These are phyloP conservation scores for Amphilophus citrinellus DNA, from an alignment of 2,113 vertebrate genomes.

Conservation along the genomic window DNA sequence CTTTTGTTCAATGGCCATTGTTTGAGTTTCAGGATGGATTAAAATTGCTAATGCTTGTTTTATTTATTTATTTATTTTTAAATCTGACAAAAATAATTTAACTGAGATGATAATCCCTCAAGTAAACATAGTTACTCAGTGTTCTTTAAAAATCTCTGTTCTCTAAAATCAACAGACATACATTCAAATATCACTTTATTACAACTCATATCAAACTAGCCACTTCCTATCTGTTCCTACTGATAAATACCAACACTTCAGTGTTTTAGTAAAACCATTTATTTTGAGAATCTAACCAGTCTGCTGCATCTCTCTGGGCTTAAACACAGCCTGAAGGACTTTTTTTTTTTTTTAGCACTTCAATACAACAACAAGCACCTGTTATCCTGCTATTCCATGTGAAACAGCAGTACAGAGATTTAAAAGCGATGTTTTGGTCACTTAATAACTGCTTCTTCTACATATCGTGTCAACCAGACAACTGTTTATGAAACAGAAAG, in stretches of 20 bases:
- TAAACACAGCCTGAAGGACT: not conserved
- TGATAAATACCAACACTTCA: no score
- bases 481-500: not conserved
- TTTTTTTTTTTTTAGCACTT: no score
- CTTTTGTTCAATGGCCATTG: not conserved
- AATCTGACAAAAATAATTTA: constrained; percentile 1
- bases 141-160: no score
- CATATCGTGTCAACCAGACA: not conserved
- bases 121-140: not conserved
- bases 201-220: no score
- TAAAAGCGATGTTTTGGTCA: not conserved
- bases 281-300: not conserved
- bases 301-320: not conserved
- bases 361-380: not conserved
- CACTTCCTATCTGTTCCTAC: no score
- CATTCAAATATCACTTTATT: not conserved
- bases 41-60: not conserved
- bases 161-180: not conserved
- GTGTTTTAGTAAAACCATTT: not conserved
- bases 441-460: not conserved
- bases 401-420: not conserved
- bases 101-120: not conserved
- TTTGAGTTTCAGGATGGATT: not conserved
- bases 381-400: not conserved
- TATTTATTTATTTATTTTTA: not conserved